Evolutionary conservation across 2,113 vertebrate genomes (phyloP).

Genomic region (Lophochroa leadbeateri): DNA sequence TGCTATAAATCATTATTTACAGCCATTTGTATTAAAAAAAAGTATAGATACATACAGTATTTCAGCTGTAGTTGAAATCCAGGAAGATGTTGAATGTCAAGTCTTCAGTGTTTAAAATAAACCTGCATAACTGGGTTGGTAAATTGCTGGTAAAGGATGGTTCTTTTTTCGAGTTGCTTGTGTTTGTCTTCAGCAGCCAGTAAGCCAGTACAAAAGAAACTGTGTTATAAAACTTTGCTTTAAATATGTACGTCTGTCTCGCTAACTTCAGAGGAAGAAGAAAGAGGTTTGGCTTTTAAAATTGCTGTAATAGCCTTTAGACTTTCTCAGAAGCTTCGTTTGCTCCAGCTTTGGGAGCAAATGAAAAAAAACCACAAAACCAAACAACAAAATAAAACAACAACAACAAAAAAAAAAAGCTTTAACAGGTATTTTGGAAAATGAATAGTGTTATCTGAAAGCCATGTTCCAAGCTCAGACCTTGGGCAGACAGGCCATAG

Average conservation of each 20-base stretch:
- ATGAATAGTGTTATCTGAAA: not conserved
- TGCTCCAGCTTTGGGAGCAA: not conserved
- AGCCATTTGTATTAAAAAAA: not conserved
- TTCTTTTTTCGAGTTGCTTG: not conserved
- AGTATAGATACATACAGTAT: not conserved
- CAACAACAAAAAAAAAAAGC: not conserved
- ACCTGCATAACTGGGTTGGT: not conserved
- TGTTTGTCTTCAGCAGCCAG: not conserved
- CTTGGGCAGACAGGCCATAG: not conserved
- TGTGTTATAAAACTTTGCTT: not conserved
- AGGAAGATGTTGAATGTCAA: not conserved
- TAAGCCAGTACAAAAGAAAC: not conserved
- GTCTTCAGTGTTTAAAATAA: not conserved
- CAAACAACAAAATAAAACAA: not conserved
- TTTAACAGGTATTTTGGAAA: not conserved
- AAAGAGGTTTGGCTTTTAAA: not conserved
- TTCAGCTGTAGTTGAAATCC: not conserved
- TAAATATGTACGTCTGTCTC: not conserved
- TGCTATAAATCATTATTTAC: not conserved
- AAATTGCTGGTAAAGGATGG: not conserved
- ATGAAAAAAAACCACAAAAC: not conserved
- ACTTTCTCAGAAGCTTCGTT: not conserved
- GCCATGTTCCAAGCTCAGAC: not conserved
- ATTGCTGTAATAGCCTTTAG: not conserved
- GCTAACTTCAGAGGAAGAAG: not conserved